Conservation (phyloP, 2,888 invertebrate genomes). For the Hyalella azteca region DNA sequence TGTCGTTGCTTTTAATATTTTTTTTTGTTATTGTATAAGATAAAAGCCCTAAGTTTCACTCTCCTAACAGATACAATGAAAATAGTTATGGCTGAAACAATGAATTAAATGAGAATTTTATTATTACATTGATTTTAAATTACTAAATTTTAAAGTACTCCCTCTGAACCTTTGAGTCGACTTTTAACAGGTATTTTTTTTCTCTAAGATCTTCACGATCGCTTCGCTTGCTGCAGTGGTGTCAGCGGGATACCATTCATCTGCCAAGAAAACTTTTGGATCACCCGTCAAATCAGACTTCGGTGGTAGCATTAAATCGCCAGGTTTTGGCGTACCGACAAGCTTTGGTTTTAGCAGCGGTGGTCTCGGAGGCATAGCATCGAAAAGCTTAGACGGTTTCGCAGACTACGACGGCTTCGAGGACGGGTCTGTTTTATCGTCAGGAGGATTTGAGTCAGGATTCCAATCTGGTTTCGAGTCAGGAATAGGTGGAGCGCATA, state of each 20-base stretch:
- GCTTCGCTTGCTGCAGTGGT: not conserved
- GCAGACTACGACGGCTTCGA: not conserved
- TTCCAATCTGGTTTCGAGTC: not conserved
- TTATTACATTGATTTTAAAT: too few species aligned
- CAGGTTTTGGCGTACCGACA: not conserved
- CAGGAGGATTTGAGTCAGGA: not conserved
- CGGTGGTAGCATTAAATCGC: not conserved
- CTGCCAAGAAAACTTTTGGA: not conserved
- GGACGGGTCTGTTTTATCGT: too few species aligned
- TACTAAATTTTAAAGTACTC: too few species aligned
- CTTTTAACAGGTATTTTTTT: not conserved
- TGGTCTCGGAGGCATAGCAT: not conserved
- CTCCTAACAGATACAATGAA: too few species aligned
- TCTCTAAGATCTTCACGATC: not conserved
- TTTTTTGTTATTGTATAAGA: too few species aligned
- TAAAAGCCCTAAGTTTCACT: too few species aligned
- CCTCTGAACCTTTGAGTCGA: too few species aligned
- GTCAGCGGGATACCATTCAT: not conserved
- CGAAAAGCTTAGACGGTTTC: not conserved
- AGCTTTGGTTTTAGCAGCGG: not conserved
- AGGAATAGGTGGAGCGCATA: not conserved
- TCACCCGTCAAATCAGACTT: not conserved
- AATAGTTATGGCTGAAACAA: too few species aligned
- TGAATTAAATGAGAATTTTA: too few species aligned
- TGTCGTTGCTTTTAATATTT: too few species aligned